Evolutionary conservation across 1,140 invertebrate genomes (phyloP), one percentile per base, ranked within the genome.

Genomic region (Drosophila athabasca): DNA sequence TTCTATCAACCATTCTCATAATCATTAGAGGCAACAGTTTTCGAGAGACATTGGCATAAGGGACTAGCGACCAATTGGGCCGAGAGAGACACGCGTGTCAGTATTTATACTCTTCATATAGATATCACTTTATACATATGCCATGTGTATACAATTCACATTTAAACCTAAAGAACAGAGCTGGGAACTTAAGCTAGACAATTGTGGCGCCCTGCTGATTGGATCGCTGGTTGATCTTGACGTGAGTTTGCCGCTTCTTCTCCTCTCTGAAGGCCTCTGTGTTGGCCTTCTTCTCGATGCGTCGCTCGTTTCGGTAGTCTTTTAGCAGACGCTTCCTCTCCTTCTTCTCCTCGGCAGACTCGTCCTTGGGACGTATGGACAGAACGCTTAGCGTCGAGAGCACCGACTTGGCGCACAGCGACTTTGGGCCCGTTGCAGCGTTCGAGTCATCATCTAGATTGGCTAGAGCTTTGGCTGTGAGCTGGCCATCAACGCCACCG

Each of bases 271-370:
- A 99, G 0, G 96, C 96, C 62, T 94, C 91, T 22, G 94, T 94
- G 89, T 98, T 98, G 0, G 95, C 93, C 90, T 99, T 99, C 91
- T 96, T 96, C 90, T 99, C 97, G 61, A 95, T 87, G 90, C 97
- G 94, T 80, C 98, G 94, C 88, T 97, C 96, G 90, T 93, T 94
- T 92, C 96, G 94, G 85, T 96, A 97, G 71, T 97, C 95, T 92
- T 96, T 98, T 0, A 99, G 92, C 11, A 95, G 93, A 39, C 95
- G 94, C 92, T 99, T 99, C 45, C 98, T 93, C 74, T 95, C 94
- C 77, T 93, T 95, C 87, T 95, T 95, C 76, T 98, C 96, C 74
- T 98, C 96, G 0, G 94, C 84, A 0, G 95, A 95, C 94, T 99
- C 98, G 76, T 96, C 94, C 92, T 96, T 96, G 0, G 95, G 94